Conservation (phyloP, 2,797 vertebrate species). For the Leptatherina wallacei region DNA sequence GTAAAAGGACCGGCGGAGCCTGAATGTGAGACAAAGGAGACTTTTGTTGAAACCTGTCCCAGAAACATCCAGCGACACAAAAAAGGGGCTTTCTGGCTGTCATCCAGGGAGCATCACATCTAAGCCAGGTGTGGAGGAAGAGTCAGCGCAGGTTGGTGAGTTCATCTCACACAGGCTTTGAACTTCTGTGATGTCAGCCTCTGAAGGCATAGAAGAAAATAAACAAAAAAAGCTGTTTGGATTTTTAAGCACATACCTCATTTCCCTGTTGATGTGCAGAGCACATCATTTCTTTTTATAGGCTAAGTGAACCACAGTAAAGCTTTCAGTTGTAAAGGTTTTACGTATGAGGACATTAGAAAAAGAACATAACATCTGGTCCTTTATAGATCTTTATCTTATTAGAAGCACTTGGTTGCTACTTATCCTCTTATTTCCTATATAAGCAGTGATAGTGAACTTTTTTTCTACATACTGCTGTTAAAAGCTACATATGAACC, state of each 20-base stretch:
- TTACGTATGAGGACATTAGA: background rate
- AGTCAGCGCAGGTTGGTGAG: slow-evolving; percentile 8
- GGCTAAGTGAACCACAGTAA: background rate
- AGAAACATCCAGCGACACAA: slow-evolving; percentile 43
- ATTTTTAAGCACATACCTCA: background rate
- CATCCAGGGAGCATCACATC: slow-evolving; percentile 17
- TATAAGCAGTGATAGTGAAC: background rate
- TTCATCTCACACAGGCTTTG: slow-evolving; percentile 34
- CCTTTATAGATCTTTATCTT: background rate
- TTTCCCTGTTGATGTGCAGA: background rate
- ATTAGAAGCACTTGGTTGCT: background rate
- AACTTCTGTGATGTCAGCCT: slow-evolving; percentile 22
- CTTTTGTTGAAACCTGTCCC: slow-evolving; percentile 54
- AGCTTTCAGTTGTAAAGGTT: background rate
- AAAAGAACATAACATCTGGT: background rate
- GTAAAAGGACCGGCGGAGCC: slow-evolving; percentile 9
- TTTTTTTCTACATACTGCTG: background rate
- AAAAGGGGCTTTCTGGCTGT: slow-evolving; percentile 28
- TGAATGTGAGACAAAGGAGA: slow-evolving; percentile 46
- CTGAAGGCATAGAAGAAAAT: background rate
- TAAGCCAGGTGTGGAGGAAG: slow-evolving; percentile 45
- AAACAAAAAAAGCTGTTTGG: slow-evolving; percentile 1
- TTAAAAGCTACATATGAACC: no score
- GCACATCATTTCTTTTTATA: background rate
- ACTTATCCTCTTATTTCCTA: background rate